Base-by-base conservation (phyloP, 2,113 vertebrate species). In the Athene noctua region DNA sequence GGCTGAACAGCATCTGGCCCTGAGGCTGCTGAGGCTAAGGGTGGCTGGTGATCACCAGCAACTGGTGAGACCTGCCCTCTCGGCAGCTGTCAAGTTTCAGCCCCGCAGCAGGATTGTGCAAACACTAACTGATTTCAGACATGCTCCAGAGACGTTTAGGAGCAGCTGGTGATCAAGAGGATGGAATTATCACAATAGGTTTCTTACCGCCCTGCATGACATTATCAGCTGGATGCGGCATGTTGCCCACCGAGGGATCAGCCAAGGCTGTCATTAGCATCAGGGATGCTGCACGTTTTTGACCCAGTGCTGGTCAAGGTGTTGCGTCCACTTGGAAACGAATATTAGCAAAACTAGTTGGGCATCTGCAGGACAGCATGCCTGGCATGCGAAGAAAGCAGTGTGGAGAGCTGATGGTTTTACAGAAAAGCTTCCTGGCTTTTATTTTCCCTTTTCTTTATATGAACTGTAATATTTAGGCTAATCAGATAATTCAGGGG, bases 81-180 rank as follows among this genome's bases (percentile, higher is more conserved):
- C 46, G 81, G 65, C 92, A 96, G 88, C 90, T 95, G 95, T 42
- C 80, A 49, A 49, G 55, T 16, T 44, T 32, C 55, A 74, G 66
- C 44, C 67, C 49, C 36, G 65, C 38, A 71, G 88, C 32, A 80
- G 63, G 79, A 34, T 40, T 89, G 44, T 68, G 57, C 62, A 79
- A 79, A 92, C 71, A 59, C 59, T 18, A 30, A 62, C 68, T 38
- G 6, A 30, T 88, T 93, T 83, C 94, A 82, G 74, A 74, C 36
- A 13, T 3, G 55, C 49, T 26, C 1, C 38, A 34, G 70, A 75
- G 79, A 90, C 88, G 86, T 85, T 67, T 61, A 14, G 36, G 67
- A 94, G 71, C 96, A 96, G 92, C 92, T 92, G 92, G 70, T 72
- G 71, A 61, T 82, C 65, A 75, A 75, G 79, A 36, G 30, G 40